phyloP scores from a whole-genome alignment of 1,140 invertebrate species.

The Apis cerana region DNA sequence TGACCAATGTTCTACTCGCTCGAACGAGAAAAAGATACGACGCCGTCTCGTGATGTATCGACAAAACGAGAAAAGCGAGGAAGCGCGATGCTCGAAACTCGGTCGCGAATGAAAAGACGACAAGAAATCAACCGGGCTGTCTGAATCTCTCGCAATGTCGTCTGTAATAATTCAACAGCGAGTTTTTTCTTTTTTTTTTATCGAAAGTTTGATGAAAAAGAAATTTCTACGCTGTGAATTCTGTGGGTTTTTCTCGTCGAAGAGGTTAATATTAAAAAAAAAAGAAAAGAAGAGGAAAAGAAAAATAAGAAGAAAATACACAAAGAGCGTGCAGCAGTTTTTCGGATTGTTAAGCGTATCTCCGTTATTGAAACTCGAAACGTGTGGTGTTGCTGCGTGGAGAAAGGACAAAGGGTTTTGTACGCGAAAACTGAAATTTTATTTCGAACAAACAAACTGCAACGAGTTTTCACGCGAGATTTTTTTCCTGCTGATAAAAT shows the following conservation, averaged over 20 bases:
- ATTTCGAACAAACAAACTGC: neutral
- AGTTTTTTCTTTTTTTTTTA: neutral
- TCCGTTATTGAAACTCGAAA: no score
- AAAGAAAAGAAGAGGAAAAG: neutral
- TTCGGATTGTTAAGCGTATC: no score
- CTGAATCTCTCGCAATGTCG: neutral
- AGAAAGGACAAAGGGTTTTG: no score
- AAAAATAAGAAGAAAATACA: no score
- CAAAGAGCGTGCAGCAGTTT: no score
- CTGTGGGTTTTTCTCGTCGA: no score
- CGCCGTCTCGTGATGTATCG: neutral
- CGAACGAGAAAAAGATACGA: neutral
- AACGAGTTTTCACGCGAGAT: no score
- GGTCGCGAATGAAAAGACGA: neutral
- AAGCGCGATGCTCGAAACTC: neutral
- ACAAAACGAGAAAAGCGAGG: neutral
- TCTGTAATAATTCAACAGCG: neutral
- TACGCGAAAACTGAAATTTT: slow-evolving; percentile 5
- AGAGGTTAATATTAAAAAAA: neutral
- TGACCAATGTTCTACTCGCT: slow-evolving; percentile 1
- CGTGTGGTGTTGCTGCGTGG: no score
- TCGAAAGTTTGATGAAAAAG: neutral
- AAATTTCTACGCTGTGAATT: neutral
- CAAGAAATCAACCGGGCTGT: slow-evolving; percentile 3
- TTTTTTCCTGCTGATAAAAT: no score